Evolutionary conservation across 2,888 invertebrate species (phyloP).

Genomic region (Apoda limacodes): DNA sequence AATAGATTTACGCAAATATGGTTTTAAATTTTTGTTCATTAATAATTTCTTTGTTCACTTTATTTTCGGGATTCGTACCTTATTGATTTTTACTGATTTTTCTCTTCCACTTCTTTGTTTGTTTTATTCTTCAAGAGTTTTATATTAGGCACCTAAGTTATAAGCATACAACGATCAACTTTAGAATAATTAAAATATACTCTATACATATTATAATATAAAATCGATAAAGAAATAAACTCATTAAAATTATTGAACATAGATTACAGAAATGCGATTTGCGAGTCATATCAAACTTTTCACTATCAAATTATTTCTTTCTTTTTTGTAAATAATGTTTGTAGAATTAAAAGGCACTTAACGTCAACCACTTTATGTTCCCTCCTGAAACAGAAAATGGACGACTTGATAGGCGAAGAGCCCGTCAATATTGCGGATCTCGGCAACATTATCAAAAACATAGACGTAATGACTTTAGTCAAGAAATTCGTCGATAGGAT

Average conservation of each 20-base stretch:
- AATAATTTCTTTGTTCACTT: neutral
- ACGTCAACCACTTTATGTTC: slow-evolving; percentile 17
- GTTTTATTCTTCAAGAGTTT: too few species aligned
- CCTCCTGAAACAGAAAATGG: slow-evolving; percentile 32
- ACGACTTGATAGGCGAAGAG: slow-evolving; percentile 24
- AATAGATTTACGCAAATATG: slow-evolving; percentile 1
- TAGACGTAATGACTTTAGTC: slow-evolving; percentile 40
- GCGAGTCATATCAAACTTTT: too few species aligned
- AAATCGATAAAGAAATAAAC: too few species aligned
- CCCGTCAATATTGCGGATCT: slow-evolving; percentile 37
- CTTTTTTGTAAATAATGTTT: neutral
- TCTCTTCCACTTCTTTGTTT: too few species aligned
- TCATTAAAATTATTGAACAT: too few species aligned
- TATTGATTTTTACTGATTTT: neutral
- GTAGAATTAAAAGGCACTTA: slow-evolving; percentile 3
- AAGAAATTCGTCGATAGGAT: slow-evolving; percentile 39
- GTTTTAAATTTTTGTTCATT: slow-evolving; percentile 1
- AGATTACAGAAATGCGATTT: too few species aligned
- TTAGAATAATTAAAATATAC: too few species aligned
- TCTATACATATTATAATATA: too few species aligned
- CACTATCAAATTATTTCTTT: neutral
- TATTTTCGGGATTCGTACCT: neutral
- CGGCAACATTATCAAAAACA: slow-evolving; percentile 39
- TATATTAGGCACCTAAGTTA: too few species aligned
- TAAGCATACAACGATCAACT: too few species aligned